Base-by-base conservation (phyloP, 2,888 invertebrate genomes). In the Eilema sororculum region DNA sequence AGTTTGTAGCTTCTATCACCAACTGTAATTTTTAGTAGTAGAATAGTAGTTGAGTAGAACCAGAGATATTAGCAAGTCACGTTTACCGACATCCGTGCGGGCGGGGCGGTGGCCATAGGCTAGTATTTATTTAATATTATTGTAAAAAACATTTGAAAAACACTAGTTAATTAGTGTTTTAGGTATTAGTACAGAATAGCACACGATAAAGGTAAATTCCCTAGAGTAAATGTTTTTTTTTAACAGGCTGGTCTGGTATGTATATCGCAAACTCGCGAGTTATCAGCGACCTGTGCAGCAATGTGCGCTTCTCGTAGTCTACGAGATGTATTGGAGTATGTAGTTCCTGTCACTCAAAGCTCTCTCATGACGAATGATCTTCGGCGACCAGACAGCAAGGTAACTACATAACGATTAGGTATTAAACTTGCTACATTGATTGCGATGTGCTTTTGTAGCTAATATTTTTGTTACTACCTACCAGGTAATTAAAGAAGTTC, bases 231-330 rank as follows among this genome's bases (percentile, higher is more conserved):
- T 41, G 1, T 25, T 24, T 24, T 30, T 2, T 10, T 63, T 73
- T 73, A 72, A 9, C 74, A 95, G 94, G 90, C 92, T 10, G 95
- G 95, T 1, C 77, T 85, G 57, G 93, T 95, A 0, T 90, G 91
- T 0, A 67, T 81, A 3, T 72, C 84, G 8, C 89, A 90, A 67
- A 81, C 90, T 3, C 90, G 93, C 2, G 95, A 94, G 70, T 74
- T 95, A 68, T 91, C 91, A 0, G 97, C 99, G 0, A 97, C 98
- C 3, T 95, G 98, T 75, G 98, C 98, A 60, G 98, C 99, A 0
- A 95, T 99, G 76, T 98, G 98, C 85, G 97, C 97, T 61, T 90
- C 93, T 0, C 88, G 90, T 3, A 94, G 90, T 68, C 84, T 95
- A 2, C 90, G 92, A 6, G 94, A 95, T 65, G 93, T 94, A 0